phyloP scores from a whole-genome alignment of 2,113 vertebrate species.

The Anolis carolinensis region DNA sequence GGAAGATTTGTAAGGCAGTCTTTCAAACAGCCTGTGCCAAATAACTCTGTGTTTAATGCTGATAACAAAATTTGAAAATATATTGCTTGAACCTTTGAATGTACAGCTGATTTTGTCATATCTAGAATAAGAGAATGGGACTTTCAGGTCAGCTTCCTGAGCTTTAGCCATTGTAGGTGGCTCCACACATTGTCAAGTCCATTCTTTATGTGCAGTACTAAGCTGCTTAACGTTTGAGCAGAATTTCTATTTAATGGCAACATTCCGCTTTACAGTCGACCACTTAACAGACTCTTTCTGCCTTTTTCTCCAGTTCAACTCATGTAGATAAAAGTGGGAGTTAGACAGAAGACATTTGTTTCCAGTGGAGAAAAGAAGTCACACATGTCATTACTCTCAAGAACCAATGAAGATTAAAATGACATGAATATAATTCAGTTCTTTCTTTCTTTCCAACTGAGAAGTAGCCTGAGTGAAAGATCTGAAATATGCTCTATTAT shows the following conservation, averaged over 20 bases:
- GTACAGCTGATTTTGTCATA: background rate
- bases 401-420: conserved; percentile 44
- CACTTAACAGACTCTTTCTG: conserved; percentile 43
- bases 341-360: conserved; percentile 59
- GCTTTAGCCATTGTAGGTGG: no score
- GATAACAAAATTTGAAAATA: no score
- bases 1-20: no score
- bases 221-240: background rate
- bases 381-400: conserved; percentile 50
- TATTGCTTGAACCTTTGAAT: background rate
- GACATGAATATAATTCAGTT: conserved; percentile 57
- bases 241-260: conserved; percentile 63
- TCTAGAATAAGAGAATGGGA: background rate
- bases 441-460: conserved; percentile 41
- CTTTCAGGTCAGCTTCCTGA: background rate
- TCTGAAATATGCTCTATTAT: conserved; percentile 61
- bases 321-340: conserved; percentile 34
- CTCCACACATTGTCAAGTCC: background rate
- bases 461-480: conserved; percentile 29
- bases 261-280: conserved; percentile 55
- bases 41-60: no score
- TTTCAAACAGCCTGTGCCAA: no score
- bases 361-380: conserved; percentile 43
- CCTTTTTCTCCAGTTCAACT: no score
- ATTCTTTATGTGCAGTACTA: conserved; percentile 43